phyloP scores from a whole-genome alignment of 2,113 vertebrate species.

The Carollia perspicillata region DNA sequence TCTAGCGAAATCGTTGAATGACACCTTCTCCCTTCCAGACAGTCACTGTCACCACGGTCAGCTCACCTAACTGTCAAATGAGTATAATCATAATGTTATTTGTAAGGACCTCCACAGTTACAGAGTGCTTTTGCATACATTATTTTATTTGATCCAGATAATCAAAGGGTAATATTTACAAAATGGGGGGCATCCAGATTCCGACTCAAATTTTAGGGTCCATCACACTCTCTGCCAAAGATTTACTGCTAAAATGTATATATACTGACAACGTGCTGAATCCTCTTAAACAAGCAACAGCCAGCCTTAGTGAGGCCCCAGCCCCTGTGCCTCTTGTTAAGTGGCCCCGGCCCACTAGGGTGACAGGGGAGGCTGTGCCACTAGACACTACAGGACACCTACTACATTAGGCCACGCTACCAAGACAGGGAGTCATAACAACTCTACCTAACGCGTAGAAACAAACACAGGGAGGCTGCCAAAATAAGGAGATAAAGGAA shows the following conservation, averaged over 20 bases:
- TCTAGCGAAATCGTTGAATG: neutral
- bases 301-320: too few species aligned
- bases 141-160: slow-evolving; percentile 27
- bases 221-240: neutral
- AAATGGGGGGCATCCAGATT: neutral
- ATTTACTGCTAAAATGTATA: neutral
- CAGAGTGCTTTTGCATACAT: neutral
- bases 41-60: neutral
- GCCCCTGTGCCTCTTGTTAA: too few species aligned
- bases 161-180: slow-evolving; percentile 24
- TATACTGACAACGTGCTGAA: too few species aligned
- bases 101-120: neutral
- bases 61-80: neutral
- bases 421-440: too few species aligned
- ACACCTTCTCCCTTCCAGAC: neutral
- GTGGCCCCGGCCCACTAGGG: too few species aligned
- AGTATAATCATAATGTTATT: neutral
- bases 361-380: too few species aligned
- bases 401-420: too few species aligned
- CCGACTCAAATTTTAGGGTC: neutral
- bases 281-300: too few species aligned
- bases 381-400: too few species aligned
- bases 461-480: too few species aligned
- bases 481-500: too few species aligned
- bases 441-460: too few species aligned